Evolutionary conservation across 2,797 vertebrate species (phyloP), one percentile per base, ranked within the genome.

Genomic region (Aulostomus chinensis): DNA sequence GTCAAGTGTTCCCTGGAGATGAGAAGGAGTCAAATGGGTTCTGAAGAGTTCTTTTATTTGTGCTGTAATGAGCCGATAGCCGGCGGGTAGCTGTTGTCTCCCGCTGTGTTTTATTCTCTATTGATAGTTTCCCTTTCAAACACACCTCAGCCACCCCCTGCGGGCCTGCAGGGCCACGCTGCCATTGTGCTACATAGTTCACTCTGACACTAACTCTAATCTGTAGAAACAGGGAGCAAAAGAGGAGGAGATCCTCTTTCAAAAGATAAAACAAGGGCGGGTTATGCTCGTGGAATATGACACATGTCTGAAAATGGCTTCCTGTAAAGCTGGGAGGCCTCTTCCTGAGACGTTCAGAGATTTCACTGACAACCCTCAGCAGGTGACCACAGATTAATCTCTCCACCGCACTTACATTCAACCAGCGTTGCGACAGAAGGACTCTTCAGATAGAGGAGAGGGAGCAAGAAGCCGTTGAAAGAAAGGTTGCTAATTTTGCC

Each of bases 51-150:
- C 65, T 78, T 78, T 86, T 69, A 81, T 78, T 81, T 76, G 45
- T 29, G 59, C 42, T 58, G 68, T 86, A 89, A 90, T 88, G 82
- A 89, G 84, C 68, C 40, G 52, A 63, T 84, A 73, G 81, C 83
- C 68, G 32, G 60, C 60, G 71, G 84, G 64, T 80, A 86, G 85
- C 82, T 68, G 62, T 73, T 80, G 83, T 64, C 67, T 71, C 83
- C 84, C 17, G 80, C 86, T 86, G 87, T 31, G 78, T 58, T 58
- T 63, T 60, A 52, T 71, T 86, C 74, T 68, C 58, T 73, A 79
- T 75, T 70, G 63, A 86, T 75, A 79, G 76, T 80, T 75, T 83
- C 73, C 58, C 58, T 81, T 82, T 86, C 75, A 83, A 81, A 76
- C 71, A 64, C 53, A 66, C 55, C 72, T 71, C 74, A 60, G 67